These are phyloP conservation scores for Bufotes viridis DNA, from an alignment of 2,797 vertebrate species.

Conservation along the genomic window DNA sequence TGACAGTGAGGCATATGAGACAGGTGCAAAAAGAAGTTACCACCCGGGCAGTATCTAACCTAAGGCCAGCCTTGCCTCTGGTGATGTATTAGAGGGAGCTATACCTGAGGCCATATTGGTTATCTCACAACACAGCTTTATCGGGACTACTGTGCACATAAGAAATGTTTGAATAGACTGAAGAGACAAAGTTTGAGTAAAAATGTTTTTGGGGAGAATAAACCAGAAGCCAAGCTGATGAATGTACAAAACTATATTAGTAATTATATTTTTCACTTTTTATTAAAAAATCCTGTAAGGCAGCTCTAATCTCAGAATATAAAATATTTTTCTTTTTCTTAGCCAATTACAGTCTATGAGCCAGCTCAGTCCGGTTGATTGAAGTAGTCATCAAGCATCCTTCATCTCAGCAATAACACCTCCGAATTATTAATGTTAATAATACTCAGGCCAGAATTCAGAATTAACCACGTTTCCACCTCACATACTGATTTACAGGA, in stretches of 20 bases:
- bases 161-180: too few relatives aligned
- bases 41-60: too few relatives aligned
- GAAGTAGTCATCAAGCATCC: constrained; percentile 7
- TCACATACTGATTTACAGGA: neutral
- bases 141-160: too few relatives aligned
- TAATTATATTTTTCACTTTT: neutral
- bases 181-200: too few relatives aligned
- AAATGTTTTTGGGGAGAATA: too few relatives aligned
- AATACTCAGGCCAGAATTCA: neutral
- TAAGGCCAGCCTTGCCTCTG: too few relatives aligned
- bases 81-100: too few relatives aligned
- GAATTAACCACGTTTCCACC: neutral
- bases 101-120: neutral
- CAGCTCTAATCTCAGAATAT: neutral
- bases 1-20: too few relatives aligned
- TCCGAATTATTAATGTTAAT: constrained; percentile 8
- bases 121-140: too few relatives aligned
- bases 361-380: neutral
- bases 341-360: neutral
- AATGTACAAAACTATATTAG: neutral
- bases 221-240: neutral
- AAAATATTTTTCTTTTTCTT: constrained; percentile 16
- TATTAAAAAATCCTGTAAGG: neutral
- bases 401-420: neutral
- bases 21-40: too few relatives aligned